Evolutionary conservation across 2,113 vertebrate genomes (phyloP).

Genomic region (Peromyscus maniculatus): DNA sequence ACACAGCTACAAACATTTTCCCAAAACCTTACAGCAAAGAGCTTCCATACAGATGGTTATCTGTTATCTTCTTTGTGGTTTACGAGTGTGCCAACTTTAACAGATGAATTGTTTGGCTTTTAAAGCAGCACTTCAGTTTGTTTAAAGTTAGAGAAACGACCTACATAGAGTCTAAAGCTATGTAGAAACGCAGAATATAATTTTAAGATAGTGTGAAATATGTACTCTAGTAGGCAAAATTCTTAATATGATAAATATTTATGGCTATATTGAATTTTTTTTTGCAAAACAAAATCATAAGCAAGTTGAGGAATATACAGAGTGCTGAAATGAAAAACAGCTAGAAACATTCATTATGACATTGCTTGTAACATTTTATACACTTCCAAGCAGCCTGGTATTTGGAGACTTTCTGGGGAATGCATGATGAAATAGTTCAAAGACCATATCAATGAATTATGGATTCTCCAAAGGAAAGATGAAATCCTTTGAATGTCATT

Average conservation of each 20-base stretch:
- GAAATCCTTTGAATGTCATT: conserved; percentile 38
- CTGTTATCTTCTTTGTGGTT: not conserved
- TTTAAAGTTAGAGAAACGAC: not conserved
- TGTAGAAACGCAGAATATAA: not conserved
- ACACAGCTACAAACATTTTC: not conserved
- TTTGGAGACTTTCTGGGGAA: not conserved
- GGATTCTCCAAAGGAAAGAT: not conserved
- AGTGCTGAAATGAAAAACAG: not conserved
- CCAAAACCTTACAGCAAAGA: not conserved
- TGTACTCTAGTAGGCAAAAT: not conserved
- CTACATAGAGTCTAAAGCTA: not conserved
- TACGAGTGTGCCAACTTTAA: not conserved
- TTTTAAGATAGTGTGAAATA: not conserved
- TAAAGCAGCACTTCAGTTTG: not conserved
- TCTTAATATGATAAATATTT: conserved; percentile 13
- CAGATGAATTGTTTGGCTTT: not conserved
- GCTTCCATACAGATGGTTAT: not conserved
- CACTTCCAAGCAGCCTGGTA: not conserved
- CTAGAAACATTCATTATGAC: not conserved
- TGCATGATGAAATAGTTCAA: not conserved
- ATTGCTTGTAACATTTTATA: not conserved
- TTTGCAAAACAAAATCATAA: conserved; percentile 26
- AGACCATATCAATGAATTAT: conserved; percentile 28
- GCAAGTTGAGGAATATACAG: not conserved
- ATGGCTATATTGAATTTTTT: not conserved